Conservation (phyloP, 2,797 vertebrate species). For the Naso thynnoides region DNA sequence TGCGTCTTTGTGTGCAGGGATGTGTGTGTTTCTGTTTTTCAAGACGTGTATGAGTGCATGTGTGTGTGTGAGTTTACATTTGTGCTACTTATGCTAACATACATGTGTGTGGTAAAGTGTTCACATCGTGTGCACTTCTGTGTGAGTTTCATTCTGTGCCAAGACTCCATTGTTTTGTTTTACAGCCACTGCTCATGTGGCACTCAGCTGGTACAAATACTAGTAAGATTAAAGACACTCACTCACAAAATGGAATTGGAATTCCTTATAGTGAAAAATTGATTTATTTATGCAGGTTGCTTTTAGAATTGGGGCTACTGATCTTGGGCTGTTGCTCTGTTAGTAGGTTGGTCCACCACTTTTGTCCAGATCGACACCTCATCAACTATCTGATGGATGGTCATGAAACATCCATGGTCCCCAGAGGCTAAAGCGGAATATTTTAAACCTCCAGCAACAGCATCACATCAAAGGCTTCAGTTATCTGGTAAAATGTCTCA, state of each 20-base stretch:
- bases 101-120: background rate
- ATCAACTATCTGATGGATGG: background rate
- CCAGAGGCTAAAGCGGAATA: background rate
- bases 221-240: background rate
- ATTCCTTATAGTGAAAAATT: background rate
- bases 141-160: conserved; percentile 21
- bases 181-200: background rate
- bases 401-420: background rate
- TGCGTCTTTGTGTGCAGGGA: conserved; percentile 14
- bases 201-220: conserved; percentile 3
- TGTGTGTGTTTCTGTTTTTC: conserved; percentile 22
- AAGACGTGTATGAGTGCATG: conserved; percentile 13
- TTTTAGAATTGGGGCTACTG: background rate
- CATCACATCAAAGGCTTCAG: too few relatives aligned
- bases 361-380: background rate
- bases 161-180: conserved; percentile 32
- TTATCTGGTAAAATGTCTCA: too few relatives aligned
- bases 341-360: background rate
- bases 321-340: background rate
- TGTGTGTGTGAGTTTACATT: background rate
- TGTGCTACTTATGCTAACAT: conserved; percentile 7
- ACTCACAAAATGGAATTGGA: background rate
- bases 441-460: background rate
- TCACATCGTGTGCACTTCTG: background rate
- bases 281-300: background rate